Conservation (phyloP, 2,113 vertebrate genomes). For the Pandion haliaetus region DNA sequence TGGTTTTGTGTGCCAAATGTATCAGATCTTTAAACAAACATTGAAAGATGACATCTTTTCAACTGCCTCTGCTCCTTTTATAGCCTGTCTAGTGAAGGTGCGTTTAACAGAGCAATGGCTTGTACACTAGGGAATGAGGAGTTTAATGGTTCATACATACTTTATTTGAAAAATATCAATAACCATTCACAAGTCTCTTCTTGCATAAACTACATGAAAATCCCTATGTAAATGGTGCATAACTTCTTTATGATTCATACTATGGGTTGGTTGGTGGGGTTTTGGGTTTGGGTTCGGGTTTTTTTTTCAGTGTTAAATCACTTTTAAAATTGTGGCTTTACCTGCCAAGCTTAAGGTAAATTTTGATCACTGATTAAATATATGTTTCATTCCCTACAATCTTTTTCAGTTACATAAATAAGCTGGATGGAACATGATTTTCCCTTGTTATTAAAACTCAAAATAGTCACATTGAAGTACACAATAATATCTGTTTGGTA, state of each 20-base stretch:
- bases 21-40: slow-evolving; percentile 52
- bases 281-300: background rate
- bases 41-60: slow-evolving; percentile 36
- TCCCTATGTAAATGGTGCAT: slow-evolving; percentile 71
- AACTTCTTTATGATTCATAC: slow-evolving; percentile 71
- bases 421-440: slow-evolving; percentile 49
- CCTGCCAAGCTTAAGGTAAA: slow-evolving; percentile 60
- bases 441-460: slow-evolving; percentile 61
- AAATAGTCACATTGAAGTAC: slow-evolving; percentile 55
- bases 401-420: slow-evolving; percentile 60
- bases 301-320: slow-evolving; percentile 56
- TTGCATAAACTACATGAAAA: slow-evolving; percentile 74
- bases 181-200: slow-evolving; percentile 70
- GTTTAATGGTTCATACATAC: slow-evolving; percentile 77
- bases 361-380: slow-evolving; percentile 70
- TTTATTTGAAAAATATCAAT: slow-evolving; percentile 78
- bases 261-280: background rate
- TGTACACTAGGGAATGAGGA: slow-evolving; percentile 59
- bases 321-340: slow-evolving; percentile 54
- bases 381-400: slow-evolving; percentile 48
- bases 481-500: slow-evolving; percentile 31
- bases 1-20: background rate
- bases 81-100: slow-evolving; percentile 30
- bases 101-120: slow-evolving; percentile 60
- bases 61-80: slow-evolving; percentile 55